Base-by-base conservation (phyloP, 2,113 vertebrate species). In the Platichthys flesus region DNA sequence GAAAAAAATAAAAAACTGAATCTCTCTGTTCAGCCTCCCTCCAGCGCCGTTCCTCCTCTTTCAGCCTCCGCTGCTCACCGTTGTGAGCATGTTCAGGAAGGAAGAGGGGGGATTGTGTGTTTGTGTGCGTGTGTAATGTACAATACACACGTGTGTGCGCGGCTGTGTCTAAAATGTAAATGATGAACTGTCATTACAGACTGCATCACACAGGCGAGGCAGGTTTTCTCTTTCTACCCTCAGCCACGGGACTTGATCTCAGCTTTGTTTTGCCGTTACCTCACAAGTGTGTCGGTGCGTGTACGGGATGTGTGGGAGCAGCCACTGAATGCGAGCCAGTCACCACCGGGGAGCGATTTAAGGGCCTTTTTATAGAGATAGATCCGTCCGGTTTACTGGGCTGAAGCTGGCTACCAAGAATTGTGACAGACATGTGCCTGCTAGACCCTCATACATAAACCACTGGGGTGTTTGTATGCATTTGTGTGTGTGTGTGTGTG, bases 281-380 rank as follows among this genome's bases (percentile, higher is more conserved):
- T 82, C 78, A 77, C 76, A 28, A 81, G 78, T 58, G 76, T 89
- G 86, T 67, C 51, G 69, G 84, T 76, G 85, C 67, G 67, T 89
- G 83, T 74, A 59, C 51, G 8, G 83, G 76, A 65, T 62, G 78
- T 63, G 88, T 74, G 85, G 74, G 66, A 80, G 82, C 84, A 62
- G 59, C 82, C 65, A 2, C 81, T 62, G 77, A 78, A 59, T 55
- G 83, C 77, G 20, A 62, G 83, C 82, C 9, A 57, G 84, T 83
- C 84, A 69, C 90, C 90, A 82, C 87, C 55, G 55, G 90, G 91
- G 90, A 92, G 86, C 86, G 74, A 86, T 92, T 91, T 88, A 83
- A 89, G 85, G 87, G 85, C 86, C 86, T 90, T 91, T 92, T 92
- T 91, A 91, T 92, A 89, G 90, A 92, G 87, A 92, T 78, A 65